These are phyloP conservation scores for Parnassius mnemosyne DNA, from an alignment of 2,888 invertebrate genomes.

Conservation along the genomic window DNA sequence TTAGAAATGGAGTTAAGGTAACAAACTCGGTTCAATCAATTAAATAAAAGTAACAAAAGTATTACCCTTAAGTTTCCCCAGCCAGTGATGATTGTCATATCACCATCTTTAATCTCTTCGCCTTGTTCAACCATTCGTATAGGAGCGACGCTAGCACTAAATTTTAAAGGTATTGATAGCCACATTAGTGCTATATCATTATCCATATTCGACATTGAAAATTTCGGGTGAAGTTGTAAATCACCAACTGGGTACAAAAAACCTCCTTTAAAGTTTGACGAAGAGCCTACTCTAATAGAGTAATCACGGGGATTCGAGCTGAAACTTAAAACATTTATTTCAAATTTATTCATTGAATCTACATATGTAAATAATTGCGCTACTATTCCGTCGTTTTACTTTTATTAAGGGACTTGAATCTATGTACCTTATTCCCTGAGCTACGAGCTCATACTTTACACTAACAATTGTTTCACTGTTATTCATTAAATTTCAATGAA, in stretches of 20 bases:
- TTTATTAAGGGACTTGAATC: too few species aligned
- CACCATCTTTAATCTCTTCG: conserved; percentile 53
- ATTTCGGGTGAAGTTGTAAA: conserved; percentile 71
- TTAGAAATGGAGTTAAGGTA: too few species aligned
- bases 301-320: conserved; percentile 15
- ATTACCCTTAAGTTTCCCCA: conserved; percentile 56
- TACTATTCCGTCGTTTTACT: too few species aligned
- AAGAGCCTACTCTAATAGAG: conserved; percentile 74
- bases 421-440: too few species aligned
- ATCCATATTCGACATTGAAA: conserved; percentile 66
- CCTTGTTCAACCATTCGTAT: conserved; percentile 56
- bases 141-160: conserved; percentile 57
- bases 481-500: too few species aligned
- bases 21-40: too few species aligned
- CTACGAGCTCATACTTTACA: too few species aligned
- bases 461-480: too few species aligned
- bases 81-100: conserved; percentile 51
- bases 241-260: conserved; percentile 63
- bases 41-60: not conserved
- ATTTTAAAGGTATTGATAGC: conserved; percentile 65
- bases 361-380: too few species aligned
- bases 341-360: too few species aligned
- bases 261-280: conserved; percentile 66
- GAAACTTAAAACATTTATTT: conserved; percentile 7
- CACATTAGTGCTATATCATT: conserved; percentile 79